Evolutionary conservation across 2,113 vertebrate genomes (phyloP).

Genomic region (Oenanthe oenanthe): DNA sequence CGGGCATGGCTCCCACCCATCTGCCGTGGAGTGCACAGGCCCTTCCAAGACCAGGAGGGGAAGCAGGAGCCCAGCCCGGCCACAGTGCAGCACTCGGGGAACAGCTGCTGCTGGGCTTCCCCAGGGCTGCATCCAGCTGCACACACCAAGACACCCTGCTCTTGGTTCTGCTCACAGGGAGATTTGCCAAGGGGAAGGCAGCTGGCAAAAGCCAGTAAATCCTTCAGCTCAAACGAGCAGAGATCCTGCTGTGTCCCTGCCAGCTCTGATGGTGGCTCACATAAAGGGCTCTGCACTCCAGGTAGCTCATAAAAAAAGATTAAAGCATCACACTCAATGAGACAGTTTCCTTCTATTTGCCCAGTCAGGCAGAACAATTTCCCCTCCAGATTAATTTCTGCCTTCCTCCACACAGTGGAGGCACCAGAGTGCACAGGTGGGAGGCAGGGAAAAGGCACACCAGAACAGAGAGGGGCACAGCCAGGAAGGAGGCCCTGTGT

Average conservation of each 20-base stretch:
- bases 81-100: not conserved
- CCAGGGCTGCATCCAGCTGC: not conserved
- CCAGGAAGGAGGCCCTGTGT: accelerated
- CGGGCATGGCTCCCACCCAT: not conserved
- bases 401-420: not conserved
- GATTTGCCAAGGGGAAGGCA: not conserved
- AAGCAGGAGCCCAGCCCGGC: not conserved
- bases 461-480: not conserved
- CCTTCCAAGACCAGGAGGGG: not conserved
- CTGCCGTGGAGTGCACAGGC: accelerated
- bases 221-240: not conserved
- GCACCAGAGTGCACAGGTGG: not conserved
- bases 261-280: constrained; percentile 6
- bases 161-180: not conserved
- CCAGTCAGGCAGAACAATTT: not conserved
- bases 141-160: not conserved
- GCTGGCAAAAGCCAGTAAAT: constrained; percentile 11
- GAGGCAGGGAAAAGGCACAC: not conserved
- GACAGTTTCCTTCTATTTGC: not conserved
- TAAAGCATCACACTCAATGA: not conserved
- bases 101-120: not conserved
- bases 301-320: constrained; percentile 40
- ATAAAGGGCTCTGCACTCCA: constrained; percentile 13
- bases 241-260: not conserved
- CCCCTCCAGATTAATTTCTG: not conserved